Evolutionary conservation across 1,140 invertebrate species (phyloP).

Genomic region (Halictus rubicundus): DNA sequence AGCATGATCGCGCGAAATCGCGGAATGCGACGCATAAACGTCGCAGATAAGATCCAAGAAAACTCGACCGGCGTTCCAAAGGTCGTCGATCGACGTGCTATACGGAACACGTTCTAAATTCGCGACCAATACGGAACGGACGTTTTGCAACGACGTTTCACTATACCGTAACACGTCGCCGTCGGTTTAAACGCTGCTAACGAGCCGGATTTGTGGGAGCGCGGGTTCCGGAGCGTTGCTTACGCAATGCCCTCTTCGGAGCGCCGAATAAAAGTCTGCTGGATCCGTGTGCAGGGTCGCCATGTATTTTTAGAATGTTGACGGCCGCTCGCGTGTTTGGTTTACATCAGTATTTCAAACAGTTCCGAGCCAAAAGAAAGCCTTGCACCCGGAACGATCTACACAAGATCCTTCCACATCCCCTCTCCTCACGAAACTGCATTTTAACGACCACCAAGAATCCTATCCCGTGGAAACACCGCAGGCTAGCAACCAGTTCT

Average conservation of each 20-base stretch:
- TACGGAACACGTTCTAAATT: constrained; percentile 41
- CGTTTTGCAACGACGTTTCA: constrained; percentile 33
- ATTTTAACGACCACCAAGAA: neutral
- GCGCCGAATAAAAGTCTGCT: constrained; percentile 68
- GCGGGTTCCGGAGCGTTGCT: constrained; percentile 46
- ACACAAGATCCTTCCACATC: neutral
- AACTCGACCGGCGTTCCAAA: constrained; percentile 27
- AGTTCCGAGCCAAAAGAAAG: neutral
- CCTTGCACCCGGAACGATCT: neutral
- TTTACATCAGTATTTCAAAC: neutral
- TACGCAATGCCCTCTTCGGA: constrained; percentile 63
- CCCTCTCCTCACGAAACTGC: neutral
- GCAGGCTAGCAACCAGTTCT: too few species aligned
- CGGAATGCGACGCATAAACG: constrained; percentile 38
- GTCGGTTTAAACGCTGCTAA: constrained; percentile 34
- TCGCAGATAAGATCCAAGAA: constrained; percentile 39
- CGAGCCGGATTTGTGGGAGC: constrained; percentile 48
- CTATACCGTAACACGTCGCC: neutral
- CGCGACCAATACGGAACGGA: neutral
- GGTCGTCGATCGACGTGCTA: constrained; percentile 21
- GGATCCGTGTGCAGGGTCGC: constrained; percentile 62
- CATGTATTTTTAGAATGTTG: constrained; percentile 74
- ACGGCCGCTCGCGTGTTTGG: constrained; percentile 35
- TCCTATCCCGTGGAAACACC: too few species aligned
- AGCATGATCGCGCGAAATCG: constrained; percentile 36